phyloP scores from a whole-genome alignment of 2,888 invertebrate species.

The Ischnus inquisitorius region DNA sequence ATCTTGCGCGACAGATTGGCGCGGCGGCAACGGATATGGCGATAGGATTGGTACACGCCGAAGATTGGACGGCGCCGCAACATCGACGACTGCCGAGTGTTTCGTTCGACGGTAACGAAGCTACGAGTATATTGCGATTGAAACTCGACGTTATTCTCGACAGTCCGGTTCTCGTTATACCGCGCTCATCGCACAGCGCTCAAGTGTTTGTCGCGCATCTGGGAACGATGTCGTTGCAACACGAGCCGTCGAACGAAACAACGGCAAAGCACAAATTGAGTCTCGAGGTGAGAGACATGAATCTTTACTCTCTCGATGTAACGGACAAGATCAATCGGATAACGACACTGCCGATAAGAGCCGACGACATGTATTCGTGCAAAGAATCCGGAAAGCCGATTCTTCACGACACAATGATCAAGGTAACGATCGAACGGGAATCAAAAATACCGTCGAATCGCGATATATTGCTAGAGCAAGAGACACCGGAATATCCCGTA shows the following conservation, averaged over 20 bases:
- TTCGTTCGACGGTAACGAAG: slow-evolving; percentile 85
- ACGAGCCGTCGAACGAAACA: slow-evolving; percentile 79
- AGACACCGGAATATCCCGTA: slow-evolving; percentile 74
- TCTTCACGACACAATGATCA: slow-evolving; percentile 94
- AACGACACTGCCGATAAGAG: slow-evolving; percentile 85
- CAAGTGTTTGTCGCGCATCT: slow-evolving; percentile 97
- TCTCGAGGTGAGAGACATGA: slow-evolving; percentile 94
- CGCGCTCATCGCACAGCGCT: slow-evolving; percentile 91
- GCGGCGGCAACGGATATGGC: slow-evolving; percentile 98
- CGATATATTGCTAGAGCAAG: slow-evolving; percentile 69
- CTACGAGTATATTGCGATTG: slow-evolving; percentile 74
- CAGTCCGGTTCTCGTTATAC: slow-evolving; percentile 96
- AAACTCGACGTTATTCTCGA: slow-evolving; percentile 93
- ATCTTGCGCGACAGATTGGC: slow-evolving; percentile 94
- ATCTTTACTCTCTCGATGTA: slow-evolving; percentile 92
- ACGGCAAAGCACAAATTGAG: slow-evolving; percentile 80
- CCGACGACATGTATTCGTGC: slow-evolving; percentile 92
- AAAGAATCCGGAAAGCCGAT: slow-evolving; percentile 93
- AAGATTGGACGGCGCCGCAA: slow-evolving; percentile 86
- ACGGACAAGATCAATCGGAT: slow-evolving; percentile 77
- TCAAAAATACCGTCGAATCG: slow-evolving; percentile 72
- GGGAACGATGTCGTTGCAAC: slow-evolving; percentile 92
- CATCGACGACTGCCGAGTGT: slow-evolving; percentile 86
- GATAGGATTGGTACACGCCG: slow-evolving; percentile 93
- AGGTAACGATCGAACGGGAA: slow-evolving; percentile 88